A percentile compares a stretch with the other conserved stretches of the same genome.
Evolutionary conservation across 2,888 invertebrate genomes (phyloP).

Genomic region (Branchellion lobata): DNA sequence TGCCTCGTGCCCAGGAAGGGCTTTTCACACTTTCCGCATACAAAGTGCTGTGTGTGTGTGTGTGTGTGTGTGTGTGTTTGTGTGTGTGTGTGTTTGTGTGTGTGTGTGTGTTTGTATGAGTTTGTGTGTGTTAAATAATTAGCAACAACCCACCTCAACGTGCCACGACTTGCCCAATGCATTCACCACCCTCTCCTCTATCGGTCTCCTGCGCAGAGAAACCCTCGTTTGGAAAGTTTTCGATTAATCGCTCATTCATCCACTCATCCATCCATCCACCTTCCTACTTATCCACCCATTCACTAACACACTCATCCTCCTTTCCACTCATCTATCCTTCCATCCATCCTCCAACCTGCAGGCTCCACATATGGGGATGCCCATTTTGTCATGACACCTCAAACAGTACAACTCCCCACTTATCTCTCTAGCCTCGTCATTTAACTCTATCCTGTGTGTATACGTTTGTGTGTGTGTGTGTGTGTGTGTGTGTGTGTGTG

Average conservation of each 20-base stretch:
- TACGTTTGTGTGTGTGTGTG: too few species aligned
- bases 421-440: slow-evolving; percentile 92
- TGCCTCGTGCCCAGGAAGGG: slow-evolving; percentile 98
- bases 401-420: slow-evolving; percentile 93
- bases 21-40: slow-evolving; percentile 98
- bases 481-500: too few species aligned
- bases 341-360: slow-evolving; percentile 66
- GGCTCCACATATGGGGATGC: slow-evolving; percentile 99
- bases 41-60: slow-evolving; percentile 86
- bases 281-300: too few species aligned
- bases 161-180: slow-evolving; percentile 72
- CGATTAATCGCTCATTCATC: too few species aligned
- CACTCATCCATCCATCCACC: too few species aligned
- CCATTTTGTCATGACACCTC: slow-evolving; percentile 98
- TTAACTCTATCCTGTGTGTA: slow-evolving; percentile 74
- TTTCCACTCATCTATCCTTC: too few species aligned
- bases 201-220: slow-evolving; percentile 78
- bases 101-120: too few species aligned
- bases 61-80: too few species aligned
- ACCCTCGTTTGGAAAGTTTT: too few species aligned
- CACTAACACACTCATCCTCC: too few species aligned
- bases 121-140: too few species aligned
- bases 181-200: slow-evolving; percentile 96
- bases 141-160: slow-evolving; percentile 56
- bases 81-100: too few species aligned